Evolutionary conservation across 2,797 vertebrate genomes (phyloP).

Genomic region (Pterois miles): DNA sequence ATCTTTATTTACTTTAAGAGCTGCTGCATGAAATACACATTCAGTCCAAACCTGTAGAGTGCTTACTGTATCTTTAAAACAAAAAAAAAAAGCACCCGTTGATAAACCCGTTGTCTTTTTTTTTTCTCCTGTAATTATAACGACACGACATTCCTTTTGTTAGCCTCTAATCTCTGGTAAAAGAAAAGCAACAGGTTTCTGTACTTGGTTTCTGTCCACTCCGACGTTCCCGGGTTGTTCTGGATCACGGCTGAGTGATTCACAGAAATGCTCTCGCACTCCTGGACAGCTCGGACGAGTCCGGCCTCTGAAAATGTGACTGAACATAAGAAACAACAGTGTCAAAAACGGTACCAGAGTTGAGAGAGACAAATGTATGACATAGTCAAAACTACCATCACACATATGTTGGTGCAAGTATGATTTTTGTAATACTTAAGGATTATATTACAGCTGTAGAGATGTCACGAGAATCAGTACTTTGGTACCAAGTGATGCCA

Average conservation of each 20-base stretch:
- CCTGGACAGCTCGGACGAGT: slow-evolving; percentile 9
- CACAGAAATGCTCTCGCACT: slow-evolving; percentile 41
- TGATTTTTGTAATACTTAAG: neutral
- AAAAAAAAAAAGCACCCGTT: neutral
- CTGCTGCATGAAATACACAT: neutral
- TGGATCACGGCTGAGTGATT: slow-evolving; percentile 27
- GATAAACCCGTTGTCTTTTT: neutral
- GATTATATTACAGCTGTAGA: neutral
- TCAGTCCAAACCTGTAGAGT: neutral
- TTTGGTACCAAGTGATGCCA: too few relatives aligned
- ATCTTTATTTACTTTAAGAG: slow-evolving; percentile 14
- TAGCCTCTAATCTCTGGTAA: neutral
- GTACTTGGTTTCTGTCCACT: slow-evolving; percentile 5
- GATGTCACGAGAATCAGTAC: too few relatives aligned
- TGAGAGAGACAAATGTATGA: neutral
- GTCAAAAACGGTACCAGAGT: neutral
- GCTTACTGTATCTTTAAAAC: too few relatives aligned
- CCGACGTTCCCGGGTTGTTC: neutral
- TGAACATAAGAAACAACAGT: neutral
- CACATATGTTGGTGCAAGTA: neutral
- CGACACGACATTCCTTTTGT: neutral
- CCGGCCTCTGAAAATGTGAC: neutral
- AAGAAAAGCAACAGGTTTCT: slow-evolving; percentile 28
- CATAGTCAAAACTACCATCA: neutral
- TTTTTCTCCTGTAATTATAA: neutral